These are phyloP conservation scores for Drosophila cracens DNA, from an alignment of 2,888 invertebrate genomes.

Conservation along the genomic window DNA sequence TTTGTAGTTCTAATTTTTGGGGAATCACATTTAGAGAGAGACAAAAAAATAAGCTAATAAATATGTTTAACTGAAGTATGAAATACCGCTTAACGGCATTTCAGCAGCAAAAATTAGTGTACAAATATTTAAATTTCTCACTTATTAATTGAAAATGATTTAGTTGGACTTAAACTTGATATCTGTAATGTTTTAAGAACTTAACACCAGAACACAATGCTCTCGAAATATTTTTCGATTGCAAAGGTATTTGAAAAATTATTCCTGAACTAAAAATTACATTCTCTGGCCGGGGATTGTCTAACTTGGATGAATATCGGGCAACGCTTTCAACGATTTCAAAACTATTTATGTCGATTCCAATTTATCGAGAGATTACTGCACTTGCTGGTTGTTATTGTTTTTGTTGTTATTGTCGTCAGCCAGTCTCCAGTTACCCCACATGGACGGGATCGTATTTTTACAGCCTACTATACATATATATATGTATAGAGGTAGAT, in stretches of 20 bases:
- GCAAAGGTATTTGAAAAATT: neutral
- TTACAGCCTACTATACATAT: slow-evolving; percentile 3
- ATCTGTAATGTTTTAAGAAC: neutral
- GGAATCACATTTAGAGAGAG: neutral
- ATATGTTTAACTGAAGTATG: neutral
- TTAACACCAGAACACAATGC: neutral
- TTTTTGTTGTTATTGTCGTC: slow-evolving; percentile 49
- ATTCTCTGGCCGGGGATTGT: neutral
- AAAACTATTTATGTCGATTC: neutral
- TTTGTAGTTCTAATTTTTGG: neutral
- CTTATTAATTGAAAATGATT: neutral
- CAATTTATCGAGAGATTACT: neutral
- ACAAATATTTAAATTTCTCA: neutral
- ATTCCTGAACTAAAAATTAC: neutral
- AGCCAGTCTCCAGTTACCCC: slow-evolving; percentile 38
- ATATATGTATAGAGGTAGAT: neutral
- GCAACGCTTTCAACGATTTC: neutral
- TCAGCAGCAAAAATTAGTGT: neutral
- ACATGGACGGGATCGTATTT: slow-evolving; percentile 14
- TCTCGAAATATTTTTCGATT: neutral
- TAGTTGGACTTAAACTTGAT: neutral
- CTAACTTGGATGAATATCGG: neutral
- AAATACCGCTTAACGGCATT: neutral
- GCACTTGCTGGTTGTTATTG: slow-evolving; percentile 25
- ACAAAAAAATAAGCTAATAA: neutral